Percentiles rank a stretch among this genome's conserved stretches.
Conservation (phyloP, 2,888 invertebrate species). For the Ditylenchus weischeri region DNA sequence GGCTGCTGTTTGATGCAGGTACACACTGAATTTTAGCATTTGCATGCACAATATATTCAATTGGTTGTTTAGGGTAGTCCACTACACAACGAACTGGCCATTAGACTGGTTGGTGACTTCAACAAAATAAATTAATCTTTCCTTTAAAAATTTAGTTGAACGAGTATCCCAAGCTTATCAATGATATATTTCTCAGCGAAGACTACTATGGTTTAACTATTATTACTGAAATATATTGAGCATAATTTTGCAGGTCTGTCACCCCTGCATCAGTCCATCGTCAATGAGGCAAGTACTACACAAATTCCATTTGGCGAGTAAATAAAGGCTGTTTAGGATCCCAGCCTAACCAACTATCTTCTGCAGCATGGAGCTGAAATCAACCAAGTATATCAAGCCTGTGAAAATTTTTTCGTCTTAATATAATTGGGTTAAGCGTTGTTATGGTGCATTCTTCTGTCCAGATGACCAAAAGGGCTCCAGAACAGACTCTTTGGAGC, state of each 20-base stretch:
- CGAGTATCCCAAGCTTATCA: slow-evolving; percentile 89
- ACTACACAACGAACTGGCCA: slow-evolving; percentile 86
- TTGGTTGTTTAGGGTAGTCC: slow-evolving; percentile 67
- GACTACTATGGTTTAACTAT: slow-evolving; percentile 82
- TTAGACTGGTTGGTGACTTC: slow-evolving; percentile 67
- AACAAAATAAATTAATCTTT: no score
- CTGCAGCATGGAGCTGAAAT: slow-evolving; percentile 86
- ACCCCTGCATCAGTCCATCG: slow-evolving; percentile 86
- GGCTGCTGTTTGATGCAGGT: slow-evolving; percentile 89
- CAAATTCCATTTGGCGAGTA: neutral
- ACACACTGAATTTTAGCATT: neutral
- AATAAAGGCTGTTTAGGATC: slow-evolving; percentile 66
- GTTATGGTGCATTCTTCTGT: slow-evolving; percentile 88
- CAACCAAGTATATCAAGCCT: slow-evolving; percentile 60
- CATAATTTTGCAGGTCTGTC: slow-evolving; percentile 42
- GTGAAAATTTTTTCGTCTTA: neutral
- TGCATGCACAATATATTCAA: neutral
- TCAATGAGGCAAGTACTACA: slow-evolving; percentile 71
- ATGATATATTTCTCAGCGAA: slow-evolving; percentile 90
- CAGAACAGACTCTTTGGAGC: slow-evolving; percentile 77
- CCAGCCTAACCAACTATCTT: slow-evolving; percentile 90
- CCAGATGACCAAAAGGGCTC: slow-evolving; percentile 94
- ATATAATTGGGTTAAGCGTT: slow-evolving; percentile 59
- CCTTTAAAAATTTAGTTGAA: slow-evolving; percentile 62
- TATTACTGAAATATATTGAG: neutral